Conservation (phyloP, 2,113 vertebrate species). For the Siphamia tubifer region DNA sequence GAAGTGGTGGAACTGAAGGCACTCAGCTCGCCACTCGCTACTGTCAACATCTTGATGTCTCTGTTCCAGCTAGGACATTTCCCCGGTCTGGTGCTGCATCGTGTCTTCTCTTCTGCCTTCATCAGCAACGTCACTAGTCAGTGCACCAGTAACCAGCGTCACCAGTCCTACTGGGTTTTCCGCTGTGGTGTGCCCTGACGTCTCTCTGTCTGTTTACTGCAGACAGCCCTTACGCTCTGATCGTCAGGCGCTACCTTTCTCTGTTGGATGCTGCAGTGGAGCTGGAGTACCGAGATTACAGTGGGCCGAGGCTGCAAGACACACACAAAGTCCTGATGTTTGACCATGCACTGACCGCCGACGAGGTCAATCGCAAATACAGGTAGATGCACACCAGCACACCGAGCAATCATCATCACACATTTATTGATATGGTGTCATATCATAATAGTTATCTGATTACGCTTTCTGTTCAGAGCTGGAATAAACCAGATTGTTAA, state of each 20-base stretch:
- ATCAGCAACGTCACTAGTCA: constrained; percentile 89
- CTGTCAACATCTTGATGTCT: constrained; percentile 95
- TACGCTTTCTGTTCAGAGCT: too few relatives aligned
- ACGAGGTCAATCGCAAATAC: constrained; percentile 92
- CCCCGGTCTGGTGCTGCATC: constrained; percentile 83
- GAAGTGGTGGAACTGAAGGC: constrained; percentile 88
- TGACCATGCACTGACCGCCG: constrained; percentile 88
- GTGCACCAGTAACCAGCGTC: constrained; percentile 5
- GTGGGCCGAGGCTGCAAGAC: constrained; percentile 86
- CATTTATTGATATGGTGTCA: too few relatives aligned
- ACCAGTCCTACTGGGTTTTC: not conserved
- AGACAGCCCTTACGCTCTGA: constrained; percentile 89
- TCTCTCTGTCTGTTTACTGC: not conserved
- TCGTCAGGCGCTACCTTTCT: constrained; percentile 89
- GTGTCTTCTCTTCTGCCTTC: constrained; percentile 89
- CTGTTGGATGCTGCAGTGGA: constrained; percentile 87
- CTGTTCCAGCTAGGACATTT: constrained; percentile 90
- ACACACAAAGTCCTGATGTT: constrained; percentile 91
- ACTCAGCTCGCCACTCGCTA: constrained; percentile 85
- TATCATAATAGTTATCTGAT: too few relatives aligned
- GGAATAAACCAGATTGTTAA: too few relatives aligned
- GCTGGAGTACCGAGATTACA: constrained; percentile 86
- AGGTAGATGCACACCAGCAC: too few relatives aligned
- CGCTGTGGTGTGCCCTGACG: not conserved
- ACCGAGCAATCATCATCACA: too few relatives aligned